Evolutionary conservation across 2,888 invertebrate species (phyloP).

Genomic region (Blastobasis lacticolella): DNA sequence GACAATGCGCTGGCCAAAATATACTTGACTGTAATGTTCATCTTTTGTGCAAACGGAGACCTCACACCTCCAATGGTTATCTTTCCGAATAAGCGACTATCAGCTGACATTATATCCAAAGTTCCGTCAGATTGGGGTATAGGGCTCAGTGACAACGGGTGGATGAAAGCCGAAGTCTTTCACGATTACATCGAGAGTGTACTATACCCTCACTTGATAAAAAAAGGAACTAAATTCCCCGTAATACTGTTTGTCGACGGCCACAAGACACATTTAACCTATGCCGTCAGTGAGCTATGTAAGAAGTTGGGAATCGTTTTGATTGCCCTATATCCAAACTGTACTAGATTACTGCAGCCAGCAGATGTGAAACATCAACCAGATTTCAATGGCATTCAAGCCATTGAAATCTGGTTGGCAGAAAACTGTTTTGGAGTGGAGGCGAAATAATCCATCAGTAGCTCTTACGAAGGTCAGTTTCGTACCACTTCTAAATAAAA

Average conservation of each 20-base stretch:
- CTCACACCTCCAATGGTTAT: conserved; percentile 36
- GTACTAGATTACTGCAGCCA: conserved; percentile 11
- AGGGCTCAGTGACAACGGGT: conserved; percentile 8
- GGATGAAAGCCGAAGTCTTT: conserved; percentile 13
- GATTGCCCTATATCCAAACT: conserved; percentile 12
- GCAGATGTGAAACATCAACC: conserved; percentile 12
- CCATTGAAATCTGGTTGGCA: conserved; percentile 12
- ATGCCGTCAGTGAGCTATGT: conserved; percentile 9
- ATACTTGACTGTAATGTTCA: conserved; percentile 37
- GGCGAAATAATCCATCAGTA: conserved; percentile 9
- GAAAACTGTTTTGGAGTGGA: conserved; percentile 10
- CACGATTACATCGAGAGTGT: conserved; percentile 7
- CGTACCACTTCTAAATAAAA: conserved; percentile 5
- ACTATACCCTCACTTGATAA: conserved; percentile 1
- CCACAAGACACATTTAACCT: conserved; percentile 13
- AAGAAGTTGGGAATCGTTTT: conserved; percentile 8
- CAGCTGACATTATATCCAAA: conserved; percentile 23
- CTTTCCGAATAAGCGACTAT: conserved; percentile 31
- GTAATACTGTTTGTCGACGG: conserved; percentile 8
- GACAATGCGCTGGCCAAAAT: conserved; percentile 30
- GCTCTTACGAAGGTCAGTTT: conserved; percentile 10
- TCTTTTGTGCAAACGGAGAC: conserved; percentile 32
- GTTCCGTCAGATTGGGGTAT: conserved; percentile 33
- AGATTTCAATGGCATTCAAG: conserved; percentile 10
- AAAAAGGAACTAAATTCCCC: not conserved